Evolutionary conservation across 2,888 invertebrate species (phyloP).

Genomic region (Athalia rosae): DNA sequence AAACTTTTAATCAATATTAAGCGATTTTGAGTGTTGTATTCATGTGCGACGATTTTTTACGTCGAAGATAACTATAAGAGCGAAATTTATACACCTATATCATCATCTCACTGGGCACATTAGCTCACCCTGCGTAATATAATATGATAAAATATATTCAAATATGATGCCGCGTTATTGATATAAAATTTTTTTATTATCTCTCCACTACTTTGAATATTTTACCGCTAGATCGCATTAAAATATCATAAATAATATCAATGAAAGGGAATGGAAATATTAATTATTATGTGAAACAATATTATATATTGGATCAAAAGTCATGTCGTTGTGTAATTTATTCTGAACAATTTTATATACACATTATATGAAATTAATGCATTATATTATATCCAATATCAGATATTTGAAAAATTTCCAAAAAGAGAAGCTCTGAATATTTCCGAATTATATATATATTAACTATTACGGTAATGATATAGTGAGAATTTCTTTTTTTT

Average conservation of each 20-base stretch:
- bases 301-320: conserved; percentile 22
- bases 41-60: not conserved
- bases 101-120: not conserved
- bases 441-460: not conserved
- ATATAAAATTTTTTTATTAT: conserved; percentile 15
- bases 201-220: conserved; percentile 26
- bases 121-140: conserved; percentile 2
- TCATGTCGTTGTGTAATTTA: conserved; percentile 28
- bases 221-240: conserved; percentile 18
- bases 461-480: not conserved
- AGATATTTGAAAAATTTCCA: conserved; percentile 8
- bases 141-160: not conserved
- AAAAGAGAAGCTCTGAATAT: not conserved
- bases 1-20: not conserved
- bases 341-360: not conserved
- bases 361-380: not conserved
- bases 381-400: not conserved
- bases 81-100: too few relatives aligned
- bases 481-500: conserved; percentile 14
- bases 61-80: too few relatives aligned
- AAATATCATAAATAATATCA: too few relatives aligned
- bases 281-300: conserved; percentile 19
- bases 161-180: too few relatives aligned
- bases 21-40: not conserved
- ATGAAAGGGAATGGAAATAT: not conserved